Conservation (phyloP, 92 coral and sea anemone genomes). For the Heliopora coerulea region DNA sequence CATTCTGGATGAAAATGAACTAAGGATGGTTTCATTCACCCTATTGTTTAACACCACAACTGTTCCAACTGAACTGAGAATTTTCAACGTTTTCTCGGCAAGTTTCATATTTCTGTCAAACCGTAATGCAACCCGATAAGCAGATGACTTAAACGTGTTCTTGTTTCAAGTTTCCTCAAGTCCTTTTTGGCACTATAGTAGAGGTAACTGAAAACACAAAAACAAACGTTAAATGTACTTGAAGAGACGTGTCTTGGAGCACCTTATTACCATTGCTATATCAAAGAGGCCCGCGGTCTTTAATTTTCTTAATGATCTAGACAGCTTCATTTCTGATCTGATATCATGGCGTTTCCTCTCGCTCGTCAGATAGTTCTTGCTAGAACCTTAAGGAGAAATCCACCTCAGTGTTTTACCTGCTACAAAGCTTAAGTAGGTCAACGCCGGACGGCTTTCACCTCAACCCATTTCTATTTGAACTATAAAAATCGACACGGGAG, state of each 20-base stretch:
- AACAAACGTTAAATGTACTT: constrained; percentile 23
- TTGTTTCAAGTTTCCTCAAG: too few relatives aligned
- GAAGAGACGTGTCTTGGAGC: constrained; percentile 19
- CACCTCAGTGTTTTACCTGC: too few relatives aligned
- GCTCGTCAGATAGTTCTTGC: not conserved
- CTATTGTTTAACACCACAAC: too few relatives aligned
- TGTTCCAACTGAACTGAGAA: too few relatives aligned
- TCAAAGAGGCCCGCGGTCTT: constrained; percentile 36
- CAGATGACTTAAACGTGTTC: too few relatives aligned
- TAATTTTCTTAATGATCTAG: constrained; percentile 38
- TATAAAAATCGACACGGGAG: constrained; percentile 49
- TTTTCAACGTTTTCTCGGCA: too few relatives aligned
- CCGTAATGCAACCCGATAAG: not conserved
- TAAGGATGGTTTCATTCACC: too few relatives aligned
- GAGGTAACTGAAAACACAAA: constrained; percentile 21
- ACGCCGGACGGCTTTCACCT: constrained; percentile 38
- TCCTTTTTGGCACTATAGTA: too few relatives aligned
- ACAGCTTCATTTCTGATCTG: constrained; percentile 3
- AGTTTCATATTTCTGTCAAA: too few relatives aligned
- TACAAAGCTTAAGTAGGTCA: not conserved
- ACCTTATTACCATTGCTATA: constrained; percentile 19
- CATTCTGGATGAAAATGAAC: too few relatives aligned
- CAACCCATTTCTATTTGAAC: constrained; percentile 30
- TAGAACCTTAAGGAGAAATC: not conserved
- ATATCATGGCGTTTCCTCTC: not conserved